Conservation (phyloP, 2,888 invertebrate species). For the Volucella inflata region DNA sequence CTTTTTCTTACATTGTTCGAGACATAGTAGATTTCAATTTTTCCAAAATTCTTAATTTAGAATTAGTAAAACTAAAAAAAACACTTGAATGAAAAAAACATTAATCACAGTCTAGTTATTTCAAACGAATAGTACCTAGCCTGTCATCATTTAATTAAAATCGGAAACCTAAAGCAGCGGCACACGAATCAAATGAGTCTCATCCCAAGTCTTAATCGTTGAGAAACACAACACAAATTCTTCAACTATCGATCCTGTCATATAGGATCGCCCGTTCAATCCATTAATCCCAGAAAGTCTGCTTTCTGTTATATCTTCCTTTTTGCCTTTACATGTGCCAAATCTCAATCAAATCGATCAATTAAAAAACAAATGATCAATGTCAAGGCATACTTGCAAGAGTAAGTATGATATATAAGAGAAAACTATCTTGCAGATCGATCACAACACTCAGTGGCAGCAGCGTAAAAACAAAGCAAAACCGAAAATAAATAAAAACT, state of each 20-base stretch:
- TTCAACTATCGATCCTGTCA: slow-evolving; percentile 44
- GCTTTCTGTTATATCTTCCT: neutral
- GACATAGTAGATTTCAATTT: too few species aligned
- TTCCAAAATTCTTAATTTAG: too few species aligned
- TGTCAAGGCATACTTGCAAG: slow-evolving; percentile 30
- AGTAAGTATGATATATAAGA: slow-evolving; percentile 4
- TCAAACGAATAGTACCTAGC: too few species aligned
- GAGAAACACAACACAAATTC: neutral
- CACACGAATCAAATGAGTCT: too few species aligned
- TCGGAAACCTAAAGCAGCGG: too few species aligned
- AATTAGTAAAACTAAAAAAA: too few species aligned
- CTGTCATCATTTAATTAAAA: too few species aligned
- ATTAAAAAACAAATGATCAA: slow-evolving; percentile 58
- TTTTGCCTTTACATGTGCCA: neutral
- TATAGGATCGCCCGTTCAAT: slow-evolving; percentile 34
- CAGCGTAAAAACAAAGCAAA: neutral
- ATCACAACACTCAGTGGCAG: slow-evolving; percentile 17
- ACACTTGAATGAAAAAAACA: too few species aligned
- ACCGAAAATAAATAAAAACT: neutral
- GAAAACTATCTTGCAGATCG: slow-evolving; percentile 37
- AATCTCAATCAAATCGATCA: slow-evolving; percentile 55
- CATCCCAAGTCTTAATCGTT: too few species aligned
- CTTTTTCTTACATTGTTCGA: too few species aligned
- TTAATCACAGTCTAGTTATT: too few species aligned
- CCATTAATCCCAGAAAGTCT: neutral